Conservation (phyloP, 1,140 invertebrate genomes). For the Pectinophora gossypiella region DNA sequence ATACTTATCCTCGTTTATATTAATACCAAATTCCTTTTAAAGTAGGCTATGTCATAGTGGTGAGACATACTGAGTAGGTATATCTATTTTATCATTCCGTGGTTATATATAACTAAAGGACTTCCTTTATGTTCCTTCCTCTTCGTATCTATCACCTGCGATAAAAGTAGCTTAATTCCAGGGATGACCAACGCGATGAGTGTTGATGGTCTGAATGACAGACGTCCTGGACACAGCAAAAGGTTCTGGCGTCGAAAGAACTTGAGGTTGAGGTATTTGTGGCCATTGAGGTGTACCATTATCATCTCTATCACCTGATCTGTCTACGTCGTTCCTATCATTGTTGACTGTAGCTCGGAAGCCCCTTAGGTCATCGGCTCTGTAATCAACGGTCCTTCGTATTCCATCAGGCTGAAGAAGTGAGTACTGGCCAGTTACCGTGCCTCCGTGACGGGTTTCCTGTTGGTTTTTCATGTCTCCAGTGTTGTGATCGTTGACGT, state of each 20-base stretch:
- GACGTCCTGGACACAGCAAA: neutral
- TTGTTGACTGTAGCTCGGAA: conserved; percentile 56
- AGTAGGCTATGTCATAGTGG: too few relatives aligned
- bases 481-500: conserved; percentile 78
- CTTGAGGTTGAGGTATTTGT: neutral
- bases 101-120: too few relatives aligned
- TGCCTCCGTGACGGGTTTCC: conserved; percentile 75
- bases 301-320: neutral
- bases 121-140: too few relatives aligned
- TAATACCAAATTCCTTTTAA: too few relatives aligned
- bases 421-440: conserved; percentile 79
- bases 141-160: too few relatives aligned
- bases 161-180: too few relatives aligned
- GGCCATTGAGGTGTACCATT: neutral
- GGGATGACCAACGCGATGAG: neutral
- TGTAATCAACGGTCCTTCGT: conserved; percentile 80
- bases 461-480: conserved; percentile 72
- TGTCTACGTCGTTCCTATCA: conserved; percentile 16
- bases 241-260: neutral
- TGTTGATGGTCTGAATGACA: neutral
- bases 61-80: too few relatives aligned
- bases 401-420: conserved; percentile 80
- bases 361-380: conserved; percentile 59
- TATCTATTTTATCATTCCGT: too few relatives aligned
- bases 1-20: too few relatives aligned